A percentile compares a stretch with the other conserved stretches of the same genome.
These are phyloP conservation scores for Pollenia griseotomentosa DNA, from an alignment of 2,888 invertebrate species.

Conservation along the genomic window DNA sequence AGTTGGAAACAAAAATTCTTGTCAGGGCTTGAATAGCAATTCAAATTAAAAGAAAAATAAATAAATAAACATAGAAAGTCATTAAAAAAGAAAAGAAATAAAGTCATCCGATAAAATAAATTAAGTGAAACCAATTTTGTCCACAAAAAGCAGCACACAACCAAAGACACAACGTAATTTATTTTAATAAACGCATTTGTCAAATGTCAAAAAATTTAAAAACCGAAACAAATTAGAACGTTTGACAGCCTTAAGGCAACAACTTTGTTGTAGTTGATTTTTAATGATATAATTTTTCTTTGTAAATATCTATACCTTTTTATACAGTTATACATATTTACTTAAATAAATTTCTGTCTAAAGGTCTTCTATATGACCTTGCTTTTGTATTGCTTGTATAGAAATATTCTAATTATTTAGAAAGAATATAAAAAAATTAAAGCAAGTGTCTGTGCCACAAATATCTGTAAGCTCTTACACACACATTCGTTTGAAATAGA, in stretches of 20 bases:
- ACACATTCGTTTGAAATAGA: neutral
- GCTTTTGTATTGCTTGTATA: too few species aligned
- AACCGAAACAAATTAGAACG: constrained; percentile 51
- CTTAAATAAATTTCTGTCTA: too few species aligned
- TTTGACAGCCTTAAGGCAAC: constrained; percentile 13
- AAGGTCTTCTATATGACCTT: too few species aligned
- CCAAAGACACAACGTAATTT: constrained; percentile 16
- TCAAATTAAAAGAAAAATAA: neutral
- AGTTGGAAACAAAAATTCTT: neutral
- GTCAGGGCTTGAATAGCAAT: too few species aligned
- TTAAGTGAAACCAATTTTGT: constrained; percentile 37
- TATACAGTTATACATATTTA: too few species aligned
- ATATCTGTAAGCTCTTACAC: too few species aligned
- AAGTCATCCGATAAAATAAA: constrained; percentile 32
- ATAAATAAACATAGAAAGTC: neutral
- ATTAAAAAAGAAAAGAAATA: constrained; percentile 6
- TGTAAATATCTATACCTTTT: too few species aligned
- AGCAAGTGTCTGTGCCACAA: too few species aligned
- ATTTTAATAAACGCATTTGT: constrained; percentile 61
- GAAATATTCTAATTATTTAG: too few species aligned
- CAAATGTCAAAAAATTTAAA: constrained; percentile 58
- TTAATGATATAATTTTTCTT: too few species aligned
- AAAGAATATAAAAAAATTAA: too few species aligned
- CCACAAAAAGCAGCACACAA: neutral
- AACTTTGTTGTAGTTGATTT: neutral